Base-by-base conservation (phyloP, 2,888 invertebrate genomes). In the Cephus rjabovi region DNA sequence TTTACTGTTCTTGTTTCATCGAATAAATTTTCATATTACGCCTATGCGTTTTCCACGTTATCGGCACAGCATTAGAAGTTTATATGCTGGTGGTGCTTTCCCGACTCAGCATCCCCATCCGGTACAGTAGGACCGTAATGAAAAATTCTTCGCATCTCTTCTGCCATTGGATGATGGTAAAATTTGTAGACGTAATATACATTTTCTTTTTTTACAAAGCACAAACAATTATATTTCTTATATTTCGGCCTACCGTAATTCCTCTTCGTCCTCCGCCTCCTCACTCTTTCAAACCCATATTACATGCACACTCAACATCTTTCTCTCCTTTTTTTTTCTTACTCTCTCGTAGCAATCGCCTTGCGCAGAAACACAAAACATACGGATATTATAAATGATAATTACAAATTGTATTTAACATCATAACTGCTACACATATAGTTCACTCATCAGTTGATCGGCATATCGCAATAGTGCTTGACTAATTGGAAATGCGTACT, bases 381-480 rank as follows among this genome's bases (percentile, higher is more conserved):
- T 82, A 75, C 68, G 77, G 80, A 81, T 83, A 84, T 86, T 86
- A 87, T 85, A 87, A 86, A 88, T 84, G 85, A 81, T 86, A 87
- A 86, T 89, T 88, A 88, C 86, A 84, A 85, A 84, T 83, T 86
- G 83, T 87, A 85, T 86, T 86, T 83, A 86, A 86, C 86, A 85
- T 82, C 83, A 82, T 83, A 84, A 81, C 82, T 81, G 81, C 85
- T 83, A 86, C 78, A 78, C 85, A 86, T 80, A 84, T 84, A 84
- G 81, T 83, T 83, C 82, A 81, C 76, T 78, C 83, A 81, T 82
- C 76, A 78, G 80, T 83, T 79, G 79, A 84, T 76, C 79, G 82
- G 83, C 80, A 80, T 75, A 76, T 77, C 34, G 71, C 69, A 80
- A 76, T 75, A 75, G 37, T 77, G 78, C 73, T 74, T 75, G 75